Percentiles rank a stretch among this genome's conserved stretches.
Conservation (phyloP, 2,888 invertebrate genomes). For the Taenaris catops region DNA sequence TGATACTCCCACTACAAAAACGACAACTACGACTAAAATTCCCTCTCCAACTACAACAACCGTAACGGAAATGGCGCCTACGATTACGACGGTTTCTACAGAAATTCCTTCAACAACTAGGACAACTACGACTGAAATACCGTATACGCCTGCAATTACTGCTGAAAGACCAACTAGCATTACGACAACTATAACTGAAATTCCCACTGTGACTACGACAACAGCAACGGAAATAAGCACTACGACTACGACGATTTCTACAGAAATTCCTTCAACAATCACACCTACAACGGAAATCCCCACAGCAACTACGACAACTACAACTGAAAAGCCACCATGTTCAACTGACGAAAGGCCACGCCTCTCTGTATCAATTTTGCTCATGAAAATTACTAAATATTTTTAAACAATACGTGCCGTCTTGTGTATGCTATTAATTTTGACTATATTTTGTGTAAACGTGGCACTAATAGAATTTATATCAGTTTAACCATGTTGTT, state of each 20-base stretch:
- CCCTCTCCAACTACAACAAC: constrained; percentile 5
- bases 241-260: background rate
- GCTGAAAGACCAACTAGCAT: constrained; percentile 2
- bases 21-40: constrained; percentile 8
- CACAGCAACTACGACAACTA: constrained; percentile 7
- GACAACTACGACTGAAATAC: constrained; percentile 2
- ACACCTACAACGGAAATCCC: constrained; percentile 7
- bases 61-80: constrained; percentile 3
- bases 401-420: no score
- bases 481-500: no score
- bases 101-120: constrained; percentile 5
- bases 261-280: background rate
- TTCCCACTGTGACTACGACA: constrained; percentile 5
- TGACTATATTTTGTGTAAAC: no score
- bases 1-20: background rate
- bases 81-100: constrained; percentile 10
- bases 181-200: background rate
- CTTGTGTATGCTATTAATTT: no score
- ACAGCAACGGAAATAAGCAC: constrained; percentile 13
- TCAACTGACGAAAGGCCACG: no score
- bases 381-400: no score
- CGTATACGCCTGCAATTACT: background rate
- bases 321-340: constrained; percentile 9
- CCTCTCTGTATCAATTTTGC: no score
- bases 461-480: no score